Conservation (phyloP, 2,888 invertebrate genomes). For the Athetis lepigone region DNA sequence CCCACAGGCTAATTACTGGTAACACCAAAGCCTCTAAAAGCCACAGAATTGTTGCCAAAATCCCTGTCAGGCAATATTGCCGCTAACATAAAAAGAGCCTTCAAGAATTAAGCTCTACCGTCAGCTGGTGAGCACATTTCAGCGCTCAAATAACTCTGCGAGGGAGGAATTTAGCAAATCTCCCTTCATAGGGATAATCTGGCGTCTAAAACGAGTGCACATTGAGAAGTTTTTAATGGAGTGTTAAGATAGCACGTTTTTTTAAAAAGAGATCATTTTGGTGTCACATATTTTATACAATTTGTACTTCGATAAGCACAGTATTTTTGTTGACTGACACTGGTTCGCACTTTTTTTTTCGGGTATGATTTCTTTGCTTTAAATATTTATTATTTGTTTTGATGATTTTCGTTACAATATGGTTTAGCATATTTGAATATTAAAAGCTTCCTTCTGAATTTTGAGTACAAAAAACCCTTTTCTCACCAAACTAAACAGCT, state of each 20-base stretch:
- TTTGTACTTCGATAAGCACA: too few species aligned
- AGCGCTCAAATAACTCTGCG: conserved; percentile 49
- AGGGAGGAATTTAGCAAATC: conserved; percentile 51
- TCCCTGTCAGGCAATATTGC: conserved; percentile 30
- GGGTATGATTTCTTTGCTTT: too few species aligned
- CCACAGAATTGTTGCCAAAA: conserved; percentile 13
- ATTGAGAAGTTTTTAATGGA: conserved; percentile 34
- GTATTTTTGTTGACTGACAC: too few species aligned
- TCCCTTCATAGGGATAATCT: conserved; percentile 59
- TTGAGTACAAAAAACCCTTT: too few species aligned
- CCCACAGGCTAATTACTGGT: conserved; percentile 20
- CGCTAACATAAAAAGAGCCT: conserved; percentile 44
- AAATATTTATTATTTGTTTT: too few species aligned
- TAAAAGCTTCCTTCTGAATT: too few species aligned
- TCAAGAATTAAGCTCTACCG: conserved; percentile 46
- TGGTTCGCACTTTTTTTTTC: too few species aligned
- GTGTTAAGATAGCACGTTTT: conserved; percentile 11
- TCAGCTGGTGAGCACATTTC: conserved; percentile 54
- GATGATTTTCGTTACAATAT: too few species aligned
- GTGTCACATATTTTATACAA: not conserved
- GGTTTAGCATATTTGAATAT: too few species aligned
- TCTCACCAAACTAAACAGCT: too few species aligned
- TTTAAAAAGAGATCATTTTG: not conserved
- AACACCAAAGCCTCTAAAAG: conserved; percentile 13
- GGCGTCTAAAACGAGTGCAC: conserved; percentile 40